Evolutionary conservation across 2,797 vertebrate genomes (phyloP), one percentile per base, ranked within the genome.

Genomic region (Lepidocolaptes lacrymiger): DNA sequence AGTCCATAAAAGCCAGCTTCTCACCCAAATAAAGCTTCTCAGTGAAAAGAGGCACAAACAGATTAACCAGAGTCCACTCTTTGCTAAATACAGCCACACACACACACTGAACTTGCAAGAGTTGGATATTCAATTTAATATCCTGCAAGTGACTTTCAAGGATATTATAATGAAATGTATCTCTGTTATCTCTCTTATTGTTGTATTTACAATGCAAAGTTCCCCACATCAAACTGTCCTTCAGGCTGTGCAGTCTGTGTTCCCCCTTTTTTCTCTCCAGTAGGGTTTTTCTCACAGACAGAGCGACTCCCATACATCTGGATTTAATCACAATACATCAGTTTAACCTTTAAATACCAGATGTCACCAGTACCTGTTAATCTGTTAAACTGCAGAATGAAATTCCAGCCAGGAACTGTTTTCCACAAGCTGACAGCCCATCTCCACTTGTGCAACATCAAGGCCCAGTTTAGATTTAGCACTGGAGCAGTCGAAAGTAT

Each of bases 321-420:
- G 95, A 88, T 80, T 91, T 84, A 87, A 96, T 97, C 92, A 92
- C 1, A 27, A 62, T 32, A 37, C 58, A 93, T 82, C 75, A 88
- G 74, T 61, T 89, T 91, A 95, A 88, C 75, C 83, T 95, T 94
- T 85, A 89, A 62, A 89, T 96, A 88, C 93, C 89, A 96, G 79
- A 95, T 91, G 93, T 89, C 92, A 96, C 48, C 68, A 88, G 81
- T 95, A 95, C 91, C 91, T 91, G 93, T 84, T 96, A 90, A 96
- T 87, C 71, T 93, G 89, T 73, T 89, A 90, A 64, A 91, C 54
- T 89, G 76, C 92, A 85, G 85, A 85, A 88, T 39, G 62, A 92
- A 94, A 95, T 89, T 86, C 85, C 89, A 94, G 72, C 2, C 0
- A 66, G 84, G 62, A 85, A 91, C 64, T 79, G 68, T 64, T 75